A percentile compares a stretch with the other conserved stretches of the same genome.
Conservation (phyloP, 2,113 vertebrate genomes). For the Entomyzon cyanotis region DNA sequence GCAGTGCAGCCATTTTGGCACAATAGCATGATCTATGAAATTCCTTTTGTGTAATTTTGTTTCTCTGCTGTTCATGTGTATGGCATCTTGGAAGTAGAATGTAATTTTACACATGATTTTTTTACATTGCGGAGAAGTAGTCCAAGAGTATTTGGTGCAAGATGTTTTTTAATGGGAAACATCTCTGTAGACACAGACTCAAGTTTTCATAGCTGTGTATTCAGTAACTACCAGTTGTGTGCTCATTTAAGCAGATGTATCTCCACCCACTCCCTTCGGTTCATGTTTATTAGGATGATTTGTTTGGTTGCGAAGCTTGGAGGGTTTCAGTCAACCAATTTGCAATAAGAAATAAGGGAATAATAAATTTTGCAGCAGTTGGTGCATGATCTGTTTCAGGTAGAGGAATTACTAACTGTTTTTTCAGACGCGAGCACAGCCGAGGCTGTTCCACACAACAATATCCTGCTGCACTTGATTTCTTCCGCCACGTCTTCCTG, state of each 20-base stretch:
- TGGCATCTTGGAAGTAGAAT: slow-evolving; percentile 1
- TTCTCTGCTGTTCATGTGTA: not conserved
- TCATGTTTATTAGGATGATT: not conserved
- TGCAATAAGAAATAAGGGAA: not conserved
- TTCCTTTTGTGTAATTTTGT: not conserved
- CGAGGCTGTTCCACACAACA: not conserved
- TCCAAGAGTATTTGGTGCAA: slow-evolving; percentile 42
- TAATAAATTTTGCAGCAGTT: not conserved
- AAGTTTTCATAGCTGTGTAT: not conserved
- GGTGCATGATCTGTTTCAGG: not conserved
- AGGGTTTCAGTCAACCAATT: not conserved
- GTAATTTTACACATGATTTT: slow-evolving; percentile 10
- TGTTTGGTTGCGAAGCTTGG: not conserved
- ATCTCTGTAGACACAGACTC: not conserved
- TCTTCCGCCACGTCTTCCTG: not conserved
- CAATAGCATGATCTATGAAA: not conserved
- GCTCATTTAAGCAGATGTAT: not conserved
- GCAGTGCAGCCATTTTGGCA: not conserved
- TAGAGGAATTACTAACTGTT: not conserved
- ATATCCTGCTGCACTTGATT: not conserved
- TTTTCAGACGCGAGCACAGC: not conserved
- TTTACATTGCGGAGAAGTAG: not conserved
- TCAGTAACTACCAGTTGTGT: not conserved
- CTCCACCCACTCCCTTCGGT: slow-evolving; percentile 8
- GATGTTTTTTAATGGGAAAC: slow-evolving; percentile 43